Conservation (phyloP, 2,888 invertebrate species). For the Phyto melanocephala region DNA sequence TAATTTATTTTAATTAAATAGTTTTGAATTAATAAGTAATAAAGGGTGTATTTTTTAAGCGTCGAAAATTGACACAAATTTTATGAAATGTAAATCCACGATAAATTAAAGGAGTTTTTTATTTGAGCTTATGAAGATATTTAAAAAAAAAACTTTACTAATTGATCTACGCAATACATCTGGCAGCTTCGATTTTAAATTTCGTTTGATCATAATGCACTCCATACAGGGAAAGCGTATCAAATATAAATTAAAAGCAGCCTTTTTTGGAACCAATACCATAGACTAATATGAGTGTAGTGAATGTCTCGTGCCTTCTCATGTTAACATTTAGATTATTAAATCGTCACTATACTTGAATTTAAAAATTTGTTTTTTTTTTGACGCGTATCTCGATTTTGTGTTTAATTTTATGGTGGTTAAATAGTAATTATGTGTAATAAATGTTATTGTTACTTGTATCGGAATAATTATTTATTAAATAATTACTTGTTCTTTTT, state of each 20-base stretch:
- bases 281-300: not conserved
- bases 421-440: slow-evolving; percentile 41
- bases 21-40: too few relatives aligned
- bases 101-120: too few relatives aligned
- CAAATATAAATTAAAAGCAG: not conserved
- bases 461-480: not conserved
- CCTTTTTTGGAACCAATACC: not conserved
- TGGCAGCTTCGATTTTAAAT: not conserved
- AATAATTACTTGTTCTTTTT: not conserved
- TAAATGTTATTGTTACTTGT: slow-evolving; percentile 18
- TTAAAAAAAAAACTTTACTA: too few relatives aligned
- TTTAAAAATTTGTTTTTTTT: slow-evolving; percentile 2
- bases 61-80: too few relatives aligned
- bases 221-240: not conserved
- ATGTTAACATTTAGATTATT: not conserved
- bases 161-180: not conserved
- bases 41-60: too few relatives aligned
- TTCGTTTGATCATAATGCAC: not conserved
- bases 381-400: slow-evolving; percentile 5
- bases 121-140: too few relatives aligned
- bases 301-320: not conserved
- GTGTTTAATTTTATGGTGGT: slow-evolving; percentile 22
- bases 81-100: too few relatives aligned
- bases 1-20: too few relatives aligned
- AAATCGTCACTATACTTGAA: not conserved